Conservation (phyloP, 1,140 invertebrate genomes). For the Akabosia matsudoensis region DNA sequence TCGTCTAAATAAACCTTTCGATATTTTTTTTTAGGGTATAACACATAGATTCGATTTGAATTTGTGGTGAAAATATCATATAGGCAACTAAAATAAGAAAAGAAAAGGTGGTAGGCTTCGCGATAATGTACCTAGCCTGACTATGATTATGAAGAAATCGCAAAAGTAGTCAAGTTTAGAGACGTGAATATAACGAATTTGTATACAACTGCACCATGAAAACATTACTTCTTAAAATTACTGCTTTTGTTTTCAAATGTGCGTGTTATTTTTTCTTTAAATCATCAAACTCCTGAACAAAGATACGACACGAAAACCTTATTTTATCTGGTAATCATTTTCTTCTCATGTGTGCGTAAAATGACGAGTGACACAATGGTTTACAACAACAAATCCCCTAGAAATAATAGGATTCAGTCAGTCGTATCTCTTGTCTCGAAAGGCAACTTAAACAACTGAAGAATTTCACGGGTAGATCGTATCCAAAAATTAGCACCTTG, state of each 20-base stretch:
- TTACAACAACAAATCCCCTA: background rate
- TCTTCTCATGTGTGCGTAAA: background rate
- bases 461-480: background rate
- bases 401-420: background rate
- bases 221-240: background rate
- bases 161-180: too few species aligned
- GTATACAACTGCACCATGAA: too few species aligned
- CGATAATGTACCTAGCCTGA: too few species aligned
- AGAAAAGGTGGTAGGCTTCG: background rate
- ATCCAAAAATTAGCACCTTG: slow-evolving; percentile 14
- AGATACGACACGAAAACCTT: slow-evolving; percentile 1
- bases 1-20: too few species aligned
- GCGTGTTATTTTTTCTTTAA: background rate
- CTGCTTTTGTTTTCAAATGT: background rate
- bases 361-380: background rate
- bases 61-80: background rate
- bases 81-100: background rate
- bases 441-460: background rate
- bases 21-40: too few species aligned
- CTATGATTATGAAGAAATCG: too few species aligned
- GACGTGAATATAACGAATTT: too few species aligned
- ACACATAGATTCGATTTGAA: too few species aligned
- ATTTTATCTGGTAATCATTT: slow-evolving; percentile 13
- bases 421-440: background rate
- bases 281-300: background rate